Base-by-base conservation (phyloP, 1,140 invertebrate species). In the Penaeus chinensis region DNA sequence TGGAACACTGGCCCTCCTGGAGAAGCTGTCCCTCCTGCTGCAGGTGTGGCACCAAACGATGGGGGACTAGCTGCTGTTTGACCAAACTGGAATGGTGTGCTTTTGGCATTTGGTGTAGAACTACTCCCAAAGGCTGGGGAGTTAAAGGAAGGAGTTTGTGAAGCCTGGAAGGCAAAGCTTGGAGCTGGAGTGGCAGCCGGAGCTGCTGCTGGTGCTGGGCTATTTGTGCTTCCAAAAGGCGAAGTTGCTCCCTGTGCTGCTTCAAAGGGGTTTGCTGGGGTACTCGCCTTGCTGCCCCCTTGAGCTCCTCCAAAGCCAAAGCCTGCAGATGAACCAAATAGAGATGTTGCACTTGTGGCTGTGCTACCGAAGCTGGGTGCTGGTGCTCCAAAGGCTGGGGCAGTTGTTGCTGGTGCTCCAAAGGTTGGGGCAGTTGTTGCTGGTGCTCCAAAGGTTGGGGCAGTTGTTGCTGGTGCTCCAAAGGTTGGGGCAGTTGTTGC, bases 21-120 rank as follows among this genome's bases (percentile, higher is more conserved):
- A 19, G 71, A 5, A 74, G 71, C 27, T 13, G 27, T 37, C 42
- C 71, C 71, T 19, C 71, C 71, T 16, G 42, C 18, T 27, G 27
- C 71, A 74, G 42, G 42, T 16, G 71, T 74, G 54, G 54, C 54
- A 54, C 54, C 54, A 54, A 54, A 54, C 2, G 71, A 37, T 5
- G 71, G 20, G 42, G 71, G 71, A n/a, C 20, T 74, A 18, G 71
- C 71, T 20, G 22, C 18, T 19, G 27, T 27, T 20, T 74, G 71
- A 27, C 71, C 71, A 74, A 74, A 74, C 71, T 74, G 71, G 71
- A 74, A 74, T 19, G 71, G 71, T 16, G 71, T 54, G 54, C 54
- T 16, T 54, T 54, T 54, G 54, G 54, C 54, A 54, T 54, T 54
- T 54, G 54, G 54, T 54, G 54, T 54, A 54, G 54, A 54, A 2